Evolutionary conservation across 2,888 invertebrate species (phyloP).

Genomic region (Scotopteryx bipunctaria): DNA sequence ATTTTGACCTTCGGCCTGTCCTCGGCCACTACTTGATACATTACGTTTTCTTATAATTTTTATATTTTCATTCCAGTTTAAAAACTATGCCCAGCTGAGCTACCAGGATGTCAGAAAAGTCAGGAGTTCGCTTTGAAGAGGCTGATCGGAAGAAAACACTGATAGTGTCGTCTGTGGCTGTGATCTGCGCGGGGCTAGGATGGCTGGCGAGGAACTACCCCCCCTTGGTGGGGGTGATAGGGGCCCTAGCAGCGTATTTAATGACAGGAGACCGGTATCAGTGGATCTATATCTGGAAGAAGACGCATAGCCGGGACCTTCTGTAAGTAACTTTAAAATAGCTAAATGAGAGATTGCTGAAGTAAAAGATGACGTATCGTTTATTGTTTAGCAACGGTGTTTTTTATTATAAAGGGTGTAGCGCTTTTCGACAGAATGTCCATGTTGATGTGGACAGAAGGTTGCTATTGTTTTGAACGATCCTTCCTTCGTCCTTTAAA

Average conservation of each 20-base stretch:
- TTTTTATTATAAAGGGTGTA: too few relatives aligned
- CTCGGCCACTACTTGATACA: too few relatives aligned
- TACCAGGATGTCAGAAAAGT: slow-evolving; percentile 73
- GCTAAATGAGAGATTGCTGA: too few relatives aligned
- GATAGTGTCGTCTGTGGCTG: slow-evolving; percentile 56
- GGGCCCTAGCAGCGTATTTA: slow-evolving; percentile 57
- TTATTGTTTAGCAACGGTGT: too few relatives aligned
- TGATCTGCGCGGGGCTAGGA: slow-evolving; percentile 47
- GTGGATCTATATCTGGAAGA: slow-evolving; percentile 76
- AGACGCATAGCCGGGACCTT: slow-evolving; percentile 68
- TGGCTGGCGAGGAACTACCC: slow-evolving; percentile 57
- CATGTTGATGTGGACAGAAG: too few relatives aligned
- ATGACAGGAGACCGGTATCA: slow-evolving; percentile 75
- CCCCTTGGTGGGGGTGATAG: slow-evolving; percentile 49
- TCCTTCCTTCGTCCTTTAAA: too few relatives aligned
- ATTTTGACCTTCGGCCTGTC: too few relatives aligned
- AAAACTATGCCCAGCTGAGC: slow-evolving; percentile 46
- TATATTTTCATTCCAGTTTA: slow-evolving; percentile 5
- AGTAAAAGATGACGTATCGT: too few relatives aligned
- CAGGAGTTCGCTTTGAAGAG: slow-evolving; percentile 71
- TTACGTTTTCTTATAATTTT: background rate
- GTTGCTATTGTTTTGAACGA: too few relatives aligned
- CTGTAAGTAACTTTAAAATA: slow-evolving; percentile 56
- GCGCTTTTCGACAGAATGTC: too few relatives aligned
- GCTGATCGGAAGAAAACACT: slow-evolving; percentile 60